A percentile compares a stretch with the other conserved stretches of the same genome.
phyloP scores from a whole-genome alignment of 2,113 vertebrate genomes.

The Cephalopterus ornatus region DNA sequence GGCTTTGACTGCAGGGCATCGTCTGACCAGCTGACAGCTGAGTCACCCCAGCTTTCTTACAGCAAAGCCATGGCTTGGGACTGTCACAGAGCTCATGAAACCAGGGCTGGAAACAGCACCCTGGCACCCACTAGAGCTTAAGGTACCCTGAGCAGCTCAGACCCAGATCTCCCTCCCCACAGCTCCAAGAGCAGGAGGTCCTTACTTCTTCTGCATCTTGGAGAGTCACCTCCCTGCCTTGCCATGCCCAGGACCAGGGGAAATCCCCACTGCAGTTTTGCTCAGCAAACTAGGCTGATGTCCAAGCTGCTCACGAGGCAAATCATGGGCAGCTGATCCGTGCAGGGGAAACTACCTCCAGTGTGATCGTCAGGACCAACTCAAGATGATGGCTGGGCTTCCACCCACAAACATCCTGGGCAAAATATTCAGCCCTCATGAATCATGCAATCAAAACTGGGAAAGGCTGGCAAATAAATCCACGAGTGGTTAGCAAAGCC shows the following conservation, averaged over 20 bases:
- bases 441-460: neutral
- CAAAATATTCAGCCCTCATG: neutral
- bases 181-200: neutral
- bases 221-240: neutral
- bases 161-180: neutral
- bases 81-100: neutral
- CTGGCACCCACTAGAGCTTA: neutral
- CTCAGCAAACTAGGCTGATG: neutral
- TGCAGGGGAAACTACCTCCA: neutral
- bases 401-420: neutral
- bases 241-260: neutral
- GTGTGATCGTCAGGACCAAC: neutral
- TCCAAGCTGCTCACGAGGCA: neutral
- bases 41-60: neutral
- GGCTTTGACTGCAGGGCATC: neutral
- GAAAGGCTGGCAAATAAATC: neutral
- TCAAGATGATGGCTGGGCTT: neutral
- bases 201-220: neutral
- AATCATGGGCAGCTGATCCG: neutral
- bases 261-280: neutral
- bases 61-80: neutral
- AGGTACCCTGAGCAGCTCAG: neutral
- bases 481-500: neutral
- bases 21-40: neutral
- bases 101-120: neutral